Evolutionary conservation across 1,140 invertebrate genomes (phyloP).

Genomic region (Heterodera schachtii): DNA sequence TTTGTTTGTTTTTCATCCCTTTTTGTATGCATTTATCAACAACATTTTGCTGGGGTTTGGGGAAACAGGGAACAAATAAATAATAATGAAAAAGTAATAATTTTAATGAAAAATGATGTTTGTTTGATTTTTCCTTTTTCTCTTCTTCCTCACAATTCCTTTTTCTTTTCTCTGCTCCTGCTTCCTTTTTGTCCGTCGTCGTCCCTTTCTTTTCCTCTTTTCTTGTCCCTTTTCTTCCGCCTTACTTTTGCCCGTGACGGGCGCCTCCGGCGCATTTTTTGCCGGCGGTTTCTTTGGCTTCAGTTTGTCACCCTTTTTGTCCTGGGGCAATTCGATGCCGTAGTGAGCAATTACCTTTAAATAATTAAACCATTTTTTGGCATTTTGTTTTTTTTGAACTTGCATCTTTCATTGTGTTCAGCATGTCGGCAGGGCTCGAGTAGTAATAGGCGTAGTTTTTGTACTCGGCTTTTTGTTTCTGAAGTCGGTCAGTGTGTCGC

Average conservation of each 20-base stretch:
- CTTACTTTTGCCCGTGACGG: constrained; percentile 41
- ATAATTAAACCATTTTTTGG: background rate
- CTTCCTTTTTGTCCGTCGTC: constrained; percentile 28
- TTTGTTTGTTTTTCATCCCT: constrained; percentile 18
- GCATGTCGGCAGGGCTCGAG: constrained; percentile 61
- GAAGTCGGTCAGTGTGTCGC: constrained; percentile 49
- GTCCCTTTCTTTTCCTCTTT: constrained; percentile 28
- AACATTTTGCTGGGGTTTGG: background rate
- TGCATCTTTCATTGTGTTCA: constrained; percentile 65
- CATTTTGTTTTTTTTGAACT: background rate
- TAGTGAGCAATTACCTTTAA: constrained; percentile 43
- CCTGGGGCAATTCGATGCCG: constrained; percentile 58
- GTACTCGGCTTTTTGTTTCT: constrained; percentile 66
- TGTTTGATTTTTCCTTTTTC: background rate
- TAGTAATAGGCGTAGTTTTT: constrained; percentile 65
- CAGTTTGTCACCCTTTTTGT: constrained; percentile 60
- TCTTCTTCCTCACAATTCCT: constrained; percentile 8
- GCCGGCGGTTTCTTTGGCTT: constrained; percentile 60
- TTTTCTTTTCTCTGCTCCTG: constrained; percentile 12
- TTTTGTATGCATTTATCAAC: background rate
- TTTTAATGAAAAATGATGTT: too few relatives aligned
- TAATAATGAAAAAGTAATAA: constrained; percentile 1
- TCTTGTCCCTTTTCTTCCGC: constrained; percentile 39
- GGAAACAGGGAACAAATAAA: background rate
- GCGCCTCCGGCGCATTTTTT: constrained; percentile 40